Evolutionary conservation across 2,797 vertebrate species (phyloP).

Genomic region (Tapirus indicus): DNA sequence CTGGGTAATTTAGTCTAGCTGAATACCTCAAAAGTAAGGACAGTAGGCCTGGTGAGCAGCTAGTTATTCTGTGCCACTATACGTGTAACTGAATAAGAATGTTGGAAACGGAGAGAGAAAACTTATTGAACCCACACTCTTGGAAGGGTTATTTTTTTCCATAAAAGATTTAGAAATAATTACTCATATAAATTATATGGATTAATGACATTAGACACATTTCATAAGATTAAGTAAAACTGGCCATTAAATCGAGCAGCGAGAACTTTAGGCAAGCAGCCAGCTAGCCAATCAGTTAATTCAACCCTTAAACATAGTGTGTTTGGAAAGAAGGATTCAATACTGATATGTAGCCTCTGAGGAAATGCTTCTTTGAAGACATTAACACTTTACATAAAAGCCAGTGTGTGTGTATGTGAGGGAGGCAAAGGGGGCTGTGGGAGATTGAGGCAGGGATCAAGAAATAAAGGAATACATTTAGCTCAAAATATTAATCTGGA

Average conservation of each 20-base stretch:
- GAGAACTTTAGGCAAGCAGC: conserved; percentile 54
- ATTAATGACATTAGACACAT: conserved; percentile 65
- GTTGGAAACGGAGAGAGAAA: neutral
- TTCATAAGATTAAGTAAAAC: conserved; percentile 63
- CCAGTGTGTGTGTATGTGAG: neutral
- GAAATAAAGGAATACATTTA: neutral
- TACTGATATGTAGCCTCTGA: neutral
- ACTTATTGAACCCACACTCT: neutral
- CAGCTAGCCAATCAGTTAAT: conserved; percentile 73
- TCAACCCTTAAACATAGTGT: conserved; percentile 32
- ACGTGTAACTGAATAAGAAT: neutral
- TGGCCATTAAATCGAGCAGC: conserved; percentile 59
- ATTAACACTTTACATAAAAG: neutral
- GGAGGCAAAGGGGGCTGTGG: neutral
- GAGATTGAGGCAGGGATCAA: neutral
- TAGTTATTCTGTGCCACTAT: neutral
- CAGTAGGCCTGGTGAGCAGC: rapidly evolving
- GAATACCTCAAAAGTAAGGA: neutral
- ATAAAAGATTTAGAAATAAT: conserved; percentile 72
- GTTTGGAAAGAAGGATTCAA: neutral
- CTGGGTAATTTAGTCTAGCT: neutral
- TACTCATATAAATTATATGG: conserved; percentile 56
- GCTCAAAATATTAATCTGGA: neutral
- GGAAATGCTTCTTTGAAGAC: neutral
- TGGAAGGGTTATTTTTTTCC: neutral